Percentiles rank a stretch among this genome's conserved stretches.
Conservation (phyloP, 2,888 invertebrate species). For the Drosophila recens region DNA sequence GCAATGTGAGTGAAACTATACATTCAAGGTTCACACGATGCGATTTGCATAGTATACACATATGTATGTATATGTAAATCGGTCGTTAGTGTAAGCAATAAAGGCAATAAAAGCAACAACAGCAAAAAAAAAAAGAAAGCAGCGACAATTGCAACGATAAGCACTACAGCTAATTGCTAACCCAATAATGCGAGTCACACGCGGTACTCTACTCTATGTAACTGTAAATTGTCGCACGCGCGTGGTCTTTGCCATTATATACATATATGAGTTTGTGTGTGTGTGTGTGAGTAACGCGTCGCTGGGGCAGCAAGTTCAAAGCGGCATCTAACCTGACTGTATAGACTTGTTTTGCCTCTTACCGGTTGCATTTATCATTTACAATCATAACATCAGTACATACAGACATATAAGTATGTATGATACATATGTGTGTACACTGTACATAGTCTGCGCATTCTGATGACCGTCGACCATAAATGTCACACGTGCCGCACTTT, state of each 20-base stretch:
- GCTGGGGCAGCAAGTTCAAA: constrained; percentile 33
- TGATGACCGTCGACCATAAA: constrained; percentile 39
- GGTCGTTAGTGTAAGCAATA: constrained; percentile 20
- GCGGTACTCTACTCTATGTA: constrained; percentile 47
- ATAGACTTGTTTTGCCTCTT: constrained; percentile 13
- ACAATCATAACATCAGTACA: not conserved
- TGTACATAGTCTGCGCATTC: constrained; percentile 15
- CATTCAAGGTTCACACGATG: constrained; percentile 16
- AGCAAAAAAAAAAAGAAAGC: constrained; percentile 8
- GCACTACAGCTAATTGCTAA: constrained; percentile 62
- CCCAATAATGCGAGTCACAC: constrained; percentile 71
- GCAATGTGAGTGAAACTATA: constrained; percentile 3
- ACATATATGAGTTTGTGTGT: constrained; percentile 9
- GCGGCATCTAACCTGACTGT: constrained; percentile 17
- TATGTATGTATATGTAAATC: not conserved
- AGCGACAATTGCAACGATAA: constrained; percentile 35
- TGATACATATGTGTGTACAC: too few species aligned
- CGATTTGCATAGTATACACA: not conserved
- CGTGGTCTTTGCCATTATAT: constrained; percentile 45
- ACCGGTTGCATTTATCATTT: constrained; percentile 16
- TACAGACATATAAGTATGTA: constrained; percentile 1
- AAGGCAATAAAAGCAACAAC: constrained; percentile 10
- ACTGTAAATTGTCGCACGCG: constrained; percentile 66
- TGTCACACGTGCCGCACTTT: constrained; percentile 54
- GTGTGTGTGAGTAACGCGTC: constrained; percentile 3